Base-by-base conservation (phyloP, 1,140 invertebrate genomes). In the Monochamus saltuarius region DNA sequence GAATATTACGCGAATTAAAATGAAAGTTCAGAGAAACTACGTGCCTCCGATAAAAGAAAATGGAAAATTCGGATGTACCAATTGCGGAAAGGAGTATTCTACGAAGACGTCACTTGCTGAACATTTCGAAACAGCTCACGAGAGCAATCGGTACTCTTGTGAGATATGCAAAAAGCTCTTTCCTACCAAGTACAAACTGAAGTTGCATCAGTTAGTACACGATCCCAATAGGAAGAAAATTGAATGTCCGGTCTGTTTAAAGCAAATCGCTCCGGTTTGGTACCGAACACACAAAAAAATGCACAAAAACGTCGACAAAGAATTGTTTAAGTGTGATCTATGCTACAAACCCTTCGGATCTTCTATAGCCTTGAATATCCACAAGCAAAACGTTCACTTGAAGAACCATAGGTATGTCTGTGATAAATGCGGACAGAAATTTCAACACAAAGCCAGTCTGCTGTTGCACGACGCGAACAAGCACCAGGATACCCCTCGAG, bases 61-160 rank as follows among this genome's bases (percentile, higher is more conserved):
- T 2, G 46, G 39, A 34, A 64, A 52, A 29, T 70, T 63, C 16
- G 49, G 58, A 3, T 73, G 72, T 49, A 59, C 49, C 7, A 64
- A 65, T 38, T 42, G 72, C 51, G 51, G 46, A 4, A 69, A 68
- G 45, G 35, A 43, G n/a, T 73, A 67, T 46, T 63, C 64, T 55
- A 39, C 40, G 0, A 62, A 63, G 40, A 16, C 37, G 16, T 11
- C 60, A 6, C 46, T 65, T 1, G 40, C 46, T 0, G 51, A 68
- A 22, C 69, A 69, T 43, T 35, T 35, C 6, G 13, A 57, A 29
- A 37, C 49, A 7, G 50, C 66, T 13, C 69, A 71, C 19, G 59
- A 71, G 50, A 60, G 63, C 16, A 22, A 55, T 8, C 34, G 62
- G n/a, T 68, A 66, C 39, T 39, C 35, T n/a, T 66, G 64, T 38